Evolutionary conservation across 2,888 invertebrate species (phyloP), one percentile per base, ranked within the genome.

Genomic region (Orchesellides sinensis): DNA sequence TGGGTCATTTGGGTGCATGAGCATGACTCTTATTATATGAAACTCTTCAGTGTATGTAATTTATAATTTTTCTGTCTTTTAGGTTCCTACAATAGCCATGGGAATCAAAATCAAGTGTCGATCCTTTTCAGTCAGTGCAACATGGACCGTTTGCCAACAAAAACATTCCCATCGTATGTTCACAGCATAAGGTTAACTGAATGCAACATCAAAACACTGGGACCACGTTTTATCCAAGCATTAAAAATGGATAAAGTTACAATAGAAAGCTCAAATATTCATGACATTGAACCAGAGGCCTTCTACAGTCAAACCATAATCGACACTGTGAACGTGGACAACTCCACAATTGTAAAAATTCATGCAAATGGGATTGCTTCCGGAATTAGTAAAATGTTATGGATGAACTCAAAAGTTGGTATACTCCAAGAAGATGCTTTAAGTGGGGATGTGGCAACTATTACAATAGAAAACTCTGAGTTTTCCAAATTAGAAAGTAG

Each of bases 211-310:
- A 91, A 91, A 45, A 90, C 91, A 10, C 92, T 95, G 56, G 91
- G 92, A 21, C 90, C 91, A 45, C 92, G 93, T 65, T 94, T 95
- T 0, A 95, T 95, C 89, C 92, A 92, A 69, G 93, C 94, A 1
- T 92, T 93, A 88, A 92, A 92, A 52, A 93, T 94, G 88, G 92
- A 92, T 85, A 91, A 92, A 65, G 92, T 95, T 8, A 90, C 91
- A 86, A 92, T 94, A 19, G 91, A 92, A 19, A 56, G 77, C 25
- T 81, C 83, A 1, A 78, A 56, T 10, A 75, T 88, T 0, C 75
- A 79, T 8, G 66, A 83, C 27, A 79, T 87, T 5, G 65, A 87
- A 21, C 59, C 86, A 1, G 82, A 85, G n/a, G 87, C 88, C 0
- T 87, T 88, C 27, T 74, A 83, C 52, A 92, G 92, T 56, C 90